Evolutionary conservation across 2,888 invertebrate genomes (phyloP).

Genomic region (Deilephila porcellus): DNA sequence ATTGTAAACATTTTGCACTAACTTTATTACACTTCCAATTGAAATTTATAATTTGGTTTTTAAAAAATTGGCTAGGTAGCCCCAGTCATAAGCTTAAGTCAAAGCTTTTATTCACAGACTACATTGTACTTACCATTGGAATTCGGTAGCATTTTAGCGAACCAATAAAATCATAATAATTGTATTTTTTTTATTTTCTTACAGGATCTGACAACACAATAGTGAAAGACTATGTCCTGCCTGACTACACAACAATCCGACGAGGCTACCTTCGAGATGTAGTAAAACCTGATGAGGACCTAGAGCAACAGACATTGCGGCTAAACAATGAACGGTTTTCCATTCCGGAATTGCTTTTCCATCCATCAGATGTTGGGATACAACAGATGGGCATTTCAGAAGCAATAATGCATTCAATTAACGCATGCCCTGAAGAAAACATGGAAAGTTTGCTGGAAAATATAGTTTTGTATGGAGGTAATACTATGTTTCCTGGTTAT

Average conservation of each 20-base stretch:
- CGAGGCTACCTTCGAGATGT: constrained; percentile 87
- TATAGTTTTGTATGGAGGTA: constrained; percentile 94
- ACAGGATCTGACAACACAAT: constrained; percentile 87
- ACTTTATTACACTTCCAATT: no score
- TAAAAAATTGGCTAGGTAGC: no score
- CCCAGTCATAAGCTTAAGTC: no score
- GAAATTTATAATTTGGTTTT: no score
- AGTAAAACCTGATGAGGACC: constrained; percentile 70
- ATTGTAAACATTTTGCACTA: no score
- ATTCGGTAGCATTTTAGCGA: no score
- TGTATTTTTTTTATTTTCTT: constrained; percentile 31
- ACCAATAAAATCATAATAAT: background rate
- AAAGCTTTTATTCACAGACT: no score
- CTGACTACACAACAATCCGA: constrained; percentile 96
- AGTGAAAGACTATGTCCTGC: constrained; percentile 95
- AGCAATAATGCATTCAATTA: constrained; percentile 91
- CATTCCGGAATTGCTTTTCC: constrained; percentile 97
- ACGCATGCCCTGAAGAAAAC: constrained; percentile 89
- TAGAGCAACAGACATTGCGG: constrained; percentile 91
- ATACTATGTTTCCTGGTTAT: constrained; percentile 92
- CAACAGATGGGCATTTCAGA: constrained; percentile 96
- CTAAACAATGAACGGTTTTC: constrained; percentile 97
- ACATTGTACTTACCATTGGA: no score
- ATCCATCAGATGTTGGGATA: constrained; percentile 97
- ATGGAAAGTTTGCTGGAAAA: constrained; percentile 92